Evolutionary conservation across 2,888 invertebrate genomes (phyloP).

Genomic region (Zygothrica quintamaculata): DNA sequence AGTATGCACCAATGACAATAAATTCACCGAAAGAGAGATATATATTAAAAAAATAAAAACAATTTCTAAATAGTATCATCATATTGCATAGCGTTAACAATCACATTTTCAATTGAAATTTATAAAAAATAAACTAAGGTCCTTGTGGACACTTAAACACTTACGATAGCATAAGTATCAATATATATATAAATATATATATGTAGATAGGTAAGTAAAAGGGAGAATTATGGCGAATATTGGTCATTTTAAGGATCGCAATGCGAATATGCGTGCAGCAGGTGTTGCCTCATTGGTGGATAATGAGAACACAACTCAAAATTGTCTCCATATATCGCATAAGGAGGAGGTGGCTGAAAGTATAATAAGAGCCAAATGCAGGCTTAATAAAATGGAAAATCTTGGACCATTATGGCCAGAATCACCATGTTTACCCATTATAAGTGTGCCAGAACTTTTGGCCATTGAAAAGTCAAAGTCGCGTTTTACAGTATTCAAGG

Average conservation of each 20-base stretch:
- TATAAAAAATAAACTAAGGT: conserved; percentile 2
- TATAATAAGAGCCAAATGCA: conserved; percentile 61
- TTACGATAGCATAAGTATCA: too few species aligned
- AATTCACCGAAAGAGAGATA: too few species aligned
- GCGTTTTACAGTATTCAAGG: conserved; percentile 77
- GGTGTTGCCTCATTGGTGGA: conserved; percentile 44
- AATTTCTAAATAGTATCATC: too few species aligned
- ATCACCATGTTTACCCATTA: conserved; percentile 46
- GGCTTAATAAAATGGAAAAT: not conserved
- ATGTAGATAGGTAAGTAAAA: not conserved
- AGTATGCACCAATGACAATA: too few species aligned
- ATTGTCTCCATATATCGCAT: conserved; percentile 51
- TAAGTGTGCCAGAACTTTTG: conserved; percentile 66
- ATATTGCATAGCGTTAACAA: conserved; percentile 6
- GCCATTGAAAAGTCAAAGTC: conserved; percentile 75
- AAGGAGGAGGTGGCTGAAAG: conserved; percentile 72
- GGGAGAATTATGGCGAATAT: conserved; percentile 53
- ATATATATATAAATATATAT: not conserved
- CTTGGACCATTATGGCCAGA: conserved; percentile 2
- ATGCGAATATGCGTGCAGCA: conserved; percentile 60
- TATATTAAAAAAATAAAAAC: too few species aligned
- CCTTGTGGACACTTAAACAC: too few species aligned
- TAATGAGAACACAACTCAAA: conserved; percentile 9
- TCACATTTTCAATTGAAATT: conserved; percentile 25
- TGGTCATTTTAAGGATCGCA: conserved; percentile 67